Evolutionary conservation across 1,140 invertebrate species (phyloP).

Genomic region (Hycleus phaleratus): DNA sequence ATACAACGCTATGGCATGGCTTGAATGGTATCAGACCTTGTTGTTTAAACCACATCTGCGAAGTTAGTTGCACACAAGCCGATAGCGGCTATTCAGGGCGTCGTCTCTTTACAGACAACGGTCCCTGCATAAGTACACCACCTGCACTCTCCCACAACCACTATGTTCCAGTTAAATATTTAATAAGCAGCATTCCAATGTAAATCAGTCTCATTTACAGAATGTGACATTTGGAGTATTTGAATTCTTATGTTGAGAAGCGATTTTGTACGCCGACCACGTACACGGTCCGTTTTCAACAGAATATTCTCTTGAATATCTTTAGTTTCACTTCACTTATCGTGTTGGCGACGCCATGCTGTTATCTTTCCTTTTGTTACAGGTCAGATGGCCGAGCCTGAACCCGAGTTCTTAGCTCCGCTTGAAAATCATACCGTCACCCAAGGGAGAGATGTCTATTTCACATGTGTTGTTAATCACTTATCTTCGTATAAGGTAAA

Average conservation of each 20-base stretch:
- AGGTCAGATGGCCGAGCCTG: slow-evolving; percentile 42
- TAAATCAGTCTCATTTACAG: slow-evolving; percentile 38
- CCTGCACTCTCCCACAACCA: slow-evolving; percentile 2
- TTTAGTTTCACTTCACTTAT: slow-evolving; percentile 37
- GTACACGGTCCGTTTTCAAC: slow-evolving; percentile 31
- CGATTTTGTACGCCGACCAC: slow-evolving; percentile 33
- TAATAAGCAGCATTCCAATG: slow-evolving; percentile 40
- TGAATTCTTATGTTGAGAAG: slow-evolving; percentile 34
- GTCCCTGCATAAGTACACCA: slow-evolving; percentile 5
- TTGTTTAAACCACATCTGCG: slow-evolving; percentile 34
- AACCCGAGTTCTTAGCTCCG: slow-evolving; percentile 75
- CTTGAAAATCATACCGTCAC: slow-evolving; percentile 81
- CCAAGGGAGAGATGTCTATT: slow-evolving; percentile 76
- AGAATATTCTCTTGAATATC: slow-evolving; percentile 35
- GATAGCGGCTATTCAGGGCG: slow-evolving; percentile 18
- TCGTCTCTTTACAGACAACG: neutral
- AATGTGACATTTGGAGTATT: slow-evolving; percentile 37
- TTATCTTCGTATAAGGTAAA: slow-evolving; percentile 74
- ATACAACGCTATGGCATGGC: slow-evolving; percentile 15
- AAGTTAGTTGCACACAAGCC: slow-evolving; percentile 28
- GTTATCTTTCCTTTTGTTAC: slow-evolving; percentile 36
- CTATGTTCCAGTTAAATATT: slow-evolving; percentile 30
- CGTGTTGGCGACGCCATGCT: slow-evolving; percentile 31
- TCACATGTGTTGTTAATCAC: slow-evolving; percentile 85
- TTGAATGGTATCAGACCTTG: slow-evolving; percentile 30